These are phyloP conservation scores for Gallinago nigripennis DNA, from an alignment of 2,797 vertebrate species.

Conservation along the genomic window DNA sequence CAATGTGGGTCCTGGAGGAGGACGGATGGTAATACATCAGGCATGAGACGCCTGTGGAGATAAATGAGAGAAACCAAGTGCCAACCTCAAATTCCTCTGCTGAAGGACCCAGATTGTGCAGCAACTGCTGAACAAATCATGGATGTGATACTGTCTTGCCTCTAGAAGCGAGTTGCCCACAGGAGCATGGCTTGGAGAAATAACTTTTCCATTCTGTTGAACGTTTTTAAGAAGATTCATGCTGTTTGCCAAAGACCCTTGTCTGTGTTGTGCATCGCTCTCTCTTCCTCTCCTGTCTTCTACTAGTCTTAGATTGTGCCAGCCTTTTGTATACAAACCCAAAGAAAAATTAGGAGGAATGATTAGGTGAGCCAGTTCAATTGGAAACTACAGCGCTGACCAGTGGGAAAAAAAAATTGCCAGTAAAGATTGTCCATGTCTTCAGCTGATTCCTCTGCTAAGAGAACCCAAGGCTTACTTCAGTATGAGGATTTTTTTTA, in stretches of 20 bases:
- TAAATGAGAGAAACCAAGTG: background rate
- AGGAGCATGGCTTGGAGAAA: conserved; percentile 16
- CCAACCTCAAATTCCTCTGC: conserved; percentile 16
- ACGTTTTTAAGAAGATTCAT: conserved; percentile 27
- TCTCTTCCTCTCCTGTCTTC: conserved; percentile 42
- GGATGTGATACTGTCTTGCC: background rate
- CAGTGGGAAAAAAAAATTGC: background rate
- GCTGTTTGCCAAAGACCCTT: conserved; percentile 18
- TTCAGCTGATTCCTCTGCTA: background rate
- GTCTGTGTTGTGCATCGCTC: background rate
- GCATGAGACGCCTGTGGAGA: background rate
- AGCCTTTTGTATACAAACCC: background rate
- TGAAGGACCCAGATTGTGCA: conserved; percentile 36
- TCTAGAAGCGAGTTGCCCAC: background rate
- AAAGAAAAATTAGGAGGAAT: background rate
- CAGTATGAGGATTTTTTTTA: background rate
- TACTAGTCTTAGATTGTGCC: background rate
- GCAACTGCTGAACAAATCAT: background rate
- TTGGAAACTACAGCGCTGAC: background rate
- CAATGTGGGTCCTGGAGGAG: conserved; percentile 15
- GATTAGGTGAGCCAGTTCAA: background rate
- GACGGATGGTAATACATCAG: background rate
- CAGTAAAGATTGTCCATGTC: background rate
- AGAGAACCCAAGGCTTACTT: background rate
- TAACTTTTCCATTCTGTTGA: background rate